Percentiles rank a stretch among this genome's conserved stretches.
phyloP scores from a whole-genome alignment of 2,113 vertebrate species.

The Dinomys branickii region DNA sequence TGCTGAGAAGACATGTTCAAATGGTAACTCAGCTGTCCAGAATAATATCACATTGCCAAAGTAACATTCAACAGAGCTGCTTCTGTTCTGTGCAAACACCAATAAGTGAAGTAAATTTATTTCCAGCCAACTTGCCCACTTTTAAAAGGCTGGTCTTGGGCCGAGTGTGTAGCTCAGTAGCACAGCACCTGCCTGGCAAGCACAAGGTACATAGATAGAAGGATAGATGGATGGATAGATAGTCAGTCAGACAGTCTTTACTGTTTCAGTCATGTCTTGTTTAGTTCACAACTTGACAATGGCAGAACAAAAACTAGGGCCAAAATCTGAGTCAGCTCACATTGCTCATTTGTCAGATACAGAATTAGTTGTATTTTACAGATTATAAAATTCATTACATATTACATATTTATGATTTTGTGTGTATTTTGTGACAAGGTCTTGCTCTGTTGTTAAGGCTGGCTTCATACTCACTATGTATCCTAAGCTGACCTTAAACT shows the following conservation, averaged over 20 bases:
- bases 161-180: too few relatives aligned
- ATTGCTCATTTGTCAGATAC: not conserved
- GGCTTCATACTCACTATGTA: not conserved
- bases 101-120: not conserved
- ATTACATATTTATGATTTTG: not conserved
- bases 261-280: not conserved
- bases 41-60: slow-evolving; percentile 36
- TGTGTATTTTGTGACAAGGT: not conserved
- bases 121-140: slow-evolving; percentile 23
- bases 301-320: not conserved
- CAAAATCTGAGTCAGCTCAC: not conserved
- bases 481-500: not conserved
- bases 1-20: slow-evolving; percentile 43
- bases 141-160: not conserved
- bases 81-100: not conserved
- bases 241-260: not conserved
- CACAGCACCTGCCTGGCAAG: too few relatives aligned
- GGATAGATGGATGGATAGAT: too few relatives aligned
- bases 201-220: too few relatives aligned
- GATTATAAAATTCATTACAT: not conserved
- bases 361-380: not conserved
- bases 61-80: not conserved
- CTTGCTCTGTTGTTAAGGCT: not conserved
- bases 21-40: not conserved
- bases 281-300: not conserved